Base-by-base conservation (phyloP, 2,113 vertebrate genomes). In the Microcebus griseorufus region DNA sequence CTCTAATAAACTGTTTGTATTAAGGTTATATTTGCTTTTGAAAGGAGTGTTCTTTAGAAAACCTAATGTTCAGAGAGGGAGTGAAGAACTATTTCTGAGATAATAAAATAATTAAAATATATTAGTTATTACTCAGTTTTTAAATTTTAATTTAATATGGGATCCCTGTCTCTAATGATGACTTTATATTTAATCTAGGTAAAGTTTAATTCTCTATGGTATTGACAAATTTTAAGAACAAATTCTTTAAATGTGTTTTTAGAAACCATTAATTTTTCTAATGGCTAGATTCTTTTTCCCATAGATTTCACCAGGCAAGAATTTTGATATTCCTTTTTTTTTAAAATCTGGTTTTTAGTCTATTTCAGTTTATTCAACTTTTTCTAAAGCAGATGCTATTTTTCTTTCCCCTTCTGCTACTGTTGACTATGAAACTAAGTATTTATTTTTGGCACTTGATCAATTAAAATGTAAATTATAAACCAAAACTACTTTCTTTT, bases 341-440 rank as follows among this genome's bases (percentile, higher is more conserved):
- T 3, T 72, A 89, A 95, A 97, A 88, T 95, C 27, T 94, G 27
- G 70, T 42, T 79, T 97, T 95, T 79, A 95, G 95, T 55, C 83
- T 92, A 72, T 97, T 98, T 98, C 39, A 97, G 76, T 91, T 95
- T 92, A 96, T 96, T 96, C 58, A 89, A 25, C 23, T 95, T 97
- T 84, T 97, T 81, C 11, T 60, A 82, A 97, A 94, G 76, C 93
- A 96, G 86, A 94, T 97, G 86, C 97, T 95, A 55, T 97, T 98
- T 97, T 94, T 95, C 65, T 95, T 95, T 96, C 23, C 51, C 67
- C 94, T 78, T 89, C 60, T 96, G 80, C 60, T 95, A 67, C 51
- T 96, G 34, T 83, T 97, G 87, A 94, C 79, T 94, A 86, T 93
- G 51, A 93, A 96, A 88, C 2, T 58, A 75, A 92, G n/a, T 96